Evolutionary conservation across 2,888 invertebrate genomes (phyloP), one percentile per base, ranked within the genome.

Genomic region (Phytoseiulus persimilis): DNA sequence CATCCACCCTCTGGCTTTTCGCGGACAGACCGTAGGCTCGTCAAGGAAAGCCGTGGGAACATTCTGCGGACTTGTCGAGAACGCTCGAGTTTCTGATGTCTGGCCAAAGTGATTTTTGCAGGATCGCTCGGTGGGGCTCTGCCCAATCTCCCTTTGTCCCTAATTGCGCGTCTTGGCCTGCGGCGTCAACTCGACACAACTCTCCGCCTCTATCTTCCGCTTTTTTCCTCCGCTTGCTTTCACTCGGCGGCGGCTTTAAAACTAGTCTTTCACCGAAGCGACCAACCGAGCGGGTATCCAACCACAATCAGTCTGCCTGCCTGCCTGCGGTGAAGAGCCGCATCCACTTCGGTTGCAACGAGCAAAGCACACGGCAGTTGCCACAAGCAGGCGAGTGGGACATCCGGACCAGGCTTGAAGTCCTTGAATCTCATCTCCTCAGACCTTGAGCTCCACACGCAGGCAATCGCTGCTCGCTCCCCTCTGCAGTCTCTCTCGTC

Each of bases 101-200:
- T 65, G 65, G 65, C 65, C 65, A 65, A 65, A 65, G 65, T 65
- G 65, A 65, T 65, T 65, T 65, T 65, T 65, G 65, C 65, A 65
- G 65, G 11, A 65, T 65, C 65, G 65, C 28, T 65, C 65, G 65
- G 11, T 18, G 65, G 28, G 65, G 65, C 65, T 18, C 28, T 28
- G 65, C 65, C 65, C 65, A 65, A 14, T 65, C 65, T 65, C 18
- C 65, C 18, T 65, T 65, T 65, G 65, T 28, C 14, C 65, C 65
- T 65, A 65, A 65, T 65, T 65, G 65, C 23, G 65, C 65, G 65
- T 65, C 65, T 14, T 65, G 65, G 65, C 65, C 65, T 18, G 65
- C 65, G 28, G 65, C 65, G 65, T 65, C 14, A 65, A 65, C 65
- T 65, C 18, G 65, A 65, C 65, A 28, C 28, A 65, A 14, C 65